Conservation (phyloP, 1,140 invertebrate genomes). For the Aleiodes sp. region DNA sequence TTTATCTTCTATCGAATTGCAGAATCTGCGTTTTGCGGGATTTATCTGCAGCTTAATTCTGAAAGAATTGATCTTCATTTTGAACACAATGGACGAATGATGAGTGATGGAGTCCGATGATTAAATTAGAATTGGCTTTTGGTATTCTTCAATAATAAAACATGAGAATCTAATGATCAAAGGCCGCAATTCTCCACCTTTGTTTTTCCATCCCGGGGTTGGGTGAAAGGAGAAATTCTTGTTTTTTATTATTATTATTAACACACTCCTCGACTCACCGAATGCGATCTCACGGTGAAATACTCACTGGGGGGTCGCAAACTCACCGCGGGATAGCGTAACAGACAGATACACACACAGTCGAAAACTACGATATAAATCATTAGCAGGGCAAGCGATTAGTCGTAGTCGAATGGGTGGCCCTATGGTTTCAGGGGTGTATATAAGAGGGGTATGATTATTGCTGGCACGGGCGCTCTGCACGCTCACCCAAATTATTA, state of each 20-base stretch:
- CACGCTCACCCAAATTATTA: constrained; percentile 54
- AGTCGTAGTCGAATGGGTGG: constrained; percentile 54
- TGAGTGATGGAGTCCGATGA: too few relatives aligned
- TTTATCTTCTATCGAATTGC: not conserved
- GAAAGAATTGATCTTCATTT: too few relatives aligned
- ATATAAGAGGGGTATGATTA: constrained; percentile 53
- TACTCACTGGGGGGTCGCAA: constrained; percentile 16
- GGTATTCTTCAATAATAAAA: not conserved
- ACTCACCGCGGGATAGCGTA: constrained; percentile 14
- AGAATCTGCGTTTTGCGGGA: too few relatives aligned
- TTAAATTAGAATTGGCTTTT: not conserved
- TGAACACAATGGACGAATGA: too few relatives aligned
- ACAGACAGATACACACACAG: not conserved
- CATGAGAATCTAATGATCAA: constrained; percentile 11
- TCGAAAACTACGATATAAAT: constrained; percentile 55
- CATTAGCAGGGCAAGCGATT: constrained; percentile 61
- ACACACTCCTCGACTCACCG: not conserved
- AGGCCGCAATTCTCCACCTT: not conserved
- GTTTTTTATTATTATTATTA: constrained; percentile 5
- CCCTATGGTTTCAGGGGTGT: constrained; percentile 29
- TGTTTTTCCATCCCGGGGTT: not conserved
- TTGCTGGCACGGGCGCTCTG: constrained; percentile 48
- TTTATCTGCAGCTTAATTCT: too few relatives aligned
- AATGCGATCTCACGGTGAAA: constrained; percentile 17
- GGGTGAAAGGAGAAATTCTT: not conserved